These are phyloP conservation scores for Aythya fuligula DNA, from an alignment of 2,797 vertebrate species.

Conservation along the genomic window DNA sequence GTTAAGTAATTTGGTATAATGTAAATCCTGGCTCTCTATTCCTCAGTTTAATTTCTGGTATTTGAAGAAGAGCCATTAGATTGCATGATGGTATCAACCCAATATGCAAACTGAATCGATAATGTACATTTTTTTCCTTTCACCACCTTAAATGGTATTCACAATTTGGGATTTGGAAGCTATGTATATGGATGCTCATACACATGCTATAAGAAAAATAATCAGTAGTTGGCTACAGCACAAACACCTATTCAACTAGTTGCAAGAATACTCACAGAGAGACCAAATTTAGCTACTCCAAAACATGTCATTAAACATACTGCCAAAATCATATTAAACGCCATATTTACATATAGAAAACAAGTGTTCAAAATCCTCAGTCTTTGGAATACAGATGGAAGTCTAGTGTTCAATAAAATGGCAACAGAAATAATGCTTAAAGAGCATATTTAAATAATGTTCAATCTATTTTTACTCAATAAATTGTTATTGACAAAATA, in stretches of 20 bases:
- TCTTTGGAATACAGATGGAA: constrained; percentile 27
- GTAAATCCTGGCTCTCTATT: not conserved
- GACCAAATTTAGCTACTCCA: constrained; percentile 61
- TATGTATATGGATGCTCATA: not conserved
- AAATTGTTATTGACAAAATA: constrained; percentile 50
- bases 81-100: not conserved
- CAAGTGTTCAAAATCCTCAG: constrained; percentile 14
- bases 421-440: constrained; percentile 27
- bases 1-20: not conserved
- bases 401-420: constrained; percentile 21
- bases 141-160: not conserved
- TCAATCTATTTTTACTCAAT: constrained; percentile 52
- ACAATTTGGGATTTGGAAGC: constrained; percentile 25
- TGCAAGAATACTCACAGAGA: constrained; percentile 59
- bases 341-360: constrained; percentile 62
- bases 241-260: constrained; percentile 59
- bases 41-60: not conserved
- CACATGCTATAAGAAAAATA: constrained; percentile 25
- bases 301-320: constrained; percentile 66
- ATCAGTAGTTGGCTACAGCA: constrained; percentile 45
- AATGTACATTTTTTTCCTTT: not conserved
- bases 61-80: not conserved
- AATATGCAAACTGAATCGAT: not conserved
- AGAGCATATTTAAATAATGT: constrained; percentile 1
- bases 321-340: constrained; percentile 63